phyloP scores from a whole-genome alignment of 2,797 vertebrate genomes.

The Fistularia tabacaria region DNA sequence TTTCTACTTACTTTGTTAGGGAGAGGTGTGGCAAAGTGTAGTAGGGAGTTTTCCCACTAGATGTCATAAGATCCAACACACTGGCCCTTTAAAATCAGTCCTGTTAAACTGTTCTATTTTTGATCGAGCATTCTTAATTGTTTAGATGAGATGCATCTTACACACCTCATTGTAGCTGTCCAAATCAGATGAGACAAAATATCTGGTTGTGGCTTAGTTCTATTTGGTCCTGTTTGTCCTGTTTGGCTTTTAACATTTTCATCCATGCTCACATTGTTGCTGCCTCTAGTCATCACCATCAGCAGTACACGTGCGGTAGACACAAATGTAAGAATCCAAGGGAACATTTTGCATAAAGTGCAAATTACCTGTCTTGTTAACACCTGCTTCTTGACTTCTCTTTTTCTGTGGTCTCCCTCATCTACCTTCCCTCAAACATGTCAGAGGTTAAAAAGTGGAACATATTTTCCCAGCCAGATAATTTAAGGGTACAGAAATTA shows the following conservation, averaged over 20 bases:
- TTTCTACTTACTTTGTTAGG: too few relatives aligned
- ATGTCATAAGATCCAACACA: too few relatives aligned
- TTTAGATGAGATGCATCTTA: too few relatives aligned
- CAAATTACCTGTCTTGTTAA: constrained; percentile 37
- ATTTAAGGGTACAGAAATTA: constrained; percentile 61
- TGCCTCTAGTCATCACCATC: constrained; percentile 19
- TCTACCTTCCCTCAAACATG: constrained; percentile 7
- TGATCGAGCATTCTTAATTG: too few relatives aligned
- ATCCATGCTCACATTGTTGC: neutral
- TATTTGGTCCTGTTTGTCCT: too few relatives aligned
- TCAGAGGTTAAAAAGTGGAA: constrained; percentile 45
- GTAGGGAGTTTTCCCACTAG: too few relatives aligned
- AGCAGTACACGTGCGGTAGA: constrained; percentile 30
- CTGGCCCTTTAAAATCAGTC: too few relatives aligned
- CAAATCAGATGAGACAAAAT: constrained; percentile 23
- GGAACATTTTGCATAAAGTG: constrained; percentile 35
- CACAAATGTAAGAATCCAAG: constrained; percentile 15
- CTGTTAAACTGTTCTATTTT: too few relatives aligned
- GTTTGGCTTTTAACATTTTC: constrained; percentile 4
- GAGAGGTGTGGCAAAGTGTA: too few relatives aligned
- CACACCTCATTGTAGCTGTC: too few relatives aligned
- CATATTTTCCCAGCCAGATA: constrained; percentile 55
- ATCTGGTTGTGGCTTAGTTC: constrained; percentile 18
- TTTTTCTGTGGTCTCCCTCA: constrained; percentile 2
- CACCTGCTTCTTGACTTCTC: constrained; percentile 46